phyloP scores from a whole-genome alignment of 2,888 invertebrate species.

The Operophtera brumata region DNA sequence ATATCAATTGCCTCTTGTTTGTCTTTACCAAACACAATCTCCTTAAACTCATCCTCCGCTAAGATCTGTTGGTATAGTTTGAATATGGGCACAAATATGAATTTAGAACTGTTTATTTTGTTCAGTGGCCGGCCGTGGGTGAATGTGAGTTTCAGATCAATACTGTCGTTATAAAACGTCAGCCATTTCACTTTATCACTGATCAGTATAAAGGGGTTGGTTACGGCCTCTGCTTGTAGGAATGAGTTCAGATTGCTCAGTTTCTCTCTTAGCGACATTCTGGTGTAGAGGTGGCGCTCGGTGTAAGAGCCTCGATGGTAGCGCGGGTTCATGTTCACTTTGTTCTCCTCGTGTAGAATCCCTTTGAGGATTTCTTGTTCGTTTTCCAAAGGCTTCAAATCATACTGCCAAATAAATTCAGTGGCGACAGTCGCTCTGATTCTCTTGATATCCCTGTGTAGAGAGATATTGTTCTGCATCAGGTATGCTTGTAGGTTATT shows the following conservation, averaged over 20 bases:
- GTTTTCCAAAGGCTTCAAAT: constrained; percentile 73
- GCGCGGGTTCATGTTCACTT: constrained; percentile 70
- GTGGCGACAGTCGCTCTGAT: constrained; percentile 75
- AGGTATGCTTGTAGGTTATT: constrained; percentile 83
- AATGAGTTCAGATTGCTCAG: constrained; percentile 65
- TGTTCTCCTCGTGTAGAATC: constrained; percentile 65
- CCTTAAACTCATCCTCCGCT: constrained; percentile 64
- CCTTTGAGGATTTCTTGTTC: constrained; percentile 75
- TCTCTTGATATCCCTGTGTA: constrained; percentile 67
- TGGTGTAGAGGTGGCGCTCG: constrained; percentile 73
- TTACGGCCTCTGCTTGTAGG: constrained; percentile 67
- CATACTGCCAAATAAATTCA: constrained; percentile 81
- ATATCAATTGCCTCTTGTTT: constrained; percentile 27
- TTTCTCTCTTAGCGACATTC: constrained; percentile 72
- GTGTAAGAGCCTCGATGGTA: constrained; percentile 80
- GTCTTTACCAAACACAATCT: constrained; percentile 50
- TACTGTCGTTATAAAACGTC: constrained; percentile 40
- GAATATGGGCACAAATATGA: constrained; percentile 75
- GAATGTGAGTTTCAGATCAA: constrained; percentile 52
- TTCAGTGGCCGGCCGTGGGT: constrained; percentile 76
- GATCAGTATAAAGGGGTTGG: constrained; percentile 60
- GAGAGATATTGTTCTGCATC: constrained; percentile 65
- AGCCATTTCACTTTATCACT: constrained; percentile 60
- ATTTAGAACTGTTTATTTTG: constrained; percentile 82
- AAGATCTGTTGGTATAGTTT: constrained; percentile 69